Conservation (phyloP, 2,888 invertebrate species). For the Hydriomena furcata region DNA sequence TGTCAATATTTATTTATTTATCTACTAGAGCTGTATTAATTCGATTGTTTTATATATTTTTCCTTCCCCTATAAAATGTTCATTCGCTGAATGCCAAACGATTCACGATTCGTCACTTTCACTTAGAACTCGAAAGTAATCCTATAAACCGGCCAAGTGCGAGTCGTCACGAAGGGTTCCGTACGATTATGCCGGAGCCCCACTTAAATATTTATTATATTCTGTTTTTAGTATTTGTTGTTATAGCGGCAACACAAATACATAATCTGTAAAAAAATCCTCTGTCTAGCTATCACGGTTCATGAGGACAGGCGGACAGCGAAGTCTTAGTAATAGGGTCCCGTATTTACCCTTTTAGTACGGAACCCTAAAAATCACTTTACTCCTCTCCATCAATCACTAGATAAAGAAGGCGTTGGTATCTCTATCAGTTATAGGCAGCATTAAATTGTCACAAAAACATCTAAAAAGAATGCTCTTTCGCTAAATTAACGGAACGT, state of each 20-base stretch:
- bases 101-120: constrained; percentile 20
- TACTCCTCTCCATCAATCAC: constrained; percentile 31
- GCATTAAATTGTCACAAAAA: constrained; percentile 42
- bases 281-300: too few species aligned
- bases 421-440: constrained; percentile 43
- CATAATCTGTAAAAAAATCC: too few species aligned
- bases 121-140: constrained; percentile 20
- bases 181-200: too few species aligned
- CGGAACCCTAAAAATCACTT: constrained; percentile 34
- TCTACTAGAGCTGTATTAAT: background rate
- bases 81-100: constrained; percentile 1
- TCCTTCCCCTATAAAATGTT: background rate
- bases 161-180: too few species aligned
- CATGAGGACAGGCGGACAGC: too few species aligned
- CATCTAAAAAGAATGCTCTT: constrained; percentile 46
- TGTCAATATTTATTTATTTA: too few species aligned
- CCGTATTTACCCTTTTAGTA: too few species aligned
- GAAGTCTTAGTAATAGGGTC: too few species aligned
- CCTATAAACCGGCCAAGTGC: too few species aligned
- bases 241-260: too few species aligned
- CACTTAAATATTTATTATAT: too few species aligned
- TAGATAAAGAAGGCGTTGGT: constrained; percentile 31
- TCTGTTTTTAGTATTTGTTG: too few species aligned
- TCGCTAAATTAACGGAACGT: constrained; percentile 42
- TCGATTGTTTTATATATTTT: background rate